Evolutionary conservation across 2,113 vertebrate species (phyloP).

Genomic region (Leptodactylus fuscus): DNA sequence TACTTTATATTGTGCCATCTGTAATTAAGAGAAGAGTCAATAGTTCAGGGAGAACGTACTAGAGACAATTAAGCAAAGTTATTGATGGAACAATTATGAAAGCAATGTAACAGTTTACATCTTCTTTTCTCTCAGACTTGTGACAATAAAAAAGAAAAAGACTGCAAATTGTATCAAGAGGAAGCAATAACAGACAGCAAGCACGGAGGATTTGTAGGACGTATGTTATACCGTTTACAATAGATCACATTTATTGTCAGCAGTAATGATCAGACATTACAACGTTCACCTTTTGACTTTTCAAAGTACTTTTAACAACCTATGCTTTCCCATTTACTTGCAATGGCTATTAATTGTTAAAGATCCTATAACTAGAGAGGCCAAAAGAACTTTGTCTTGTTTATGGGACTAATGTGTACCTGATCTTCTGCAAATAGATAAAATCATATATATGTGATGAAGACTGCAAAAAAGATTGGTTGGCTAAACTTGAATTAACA

Average conservation of each 20-base stretch:
- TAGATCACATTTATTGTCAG: neutral
- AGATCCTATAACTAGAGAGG: neutral
- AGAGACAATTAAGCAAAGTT: conserved; percentile 3
- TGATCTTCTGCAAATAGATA: too few species aligned
- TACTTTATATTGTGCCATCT: neutral
- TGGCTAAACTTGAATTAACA: too few species aligned
- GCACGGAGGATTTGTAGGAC: neutral
- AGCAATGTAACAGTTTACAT: neutral
- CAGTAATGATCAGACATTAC: conserved; percentile 1
- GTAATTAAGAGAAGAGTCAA: neutral
- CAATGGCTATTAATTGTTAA: neutral
- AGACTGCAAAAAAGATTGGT: neutral
- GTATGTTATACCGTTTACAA: neutral
- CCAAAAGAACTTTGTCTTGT: neutral
- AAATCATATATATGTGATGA: neutral
- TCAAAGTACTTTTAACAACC: neutral
- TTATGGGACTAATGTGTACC: neutral
- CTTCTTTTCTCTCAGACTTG: conserved; percentile 21
- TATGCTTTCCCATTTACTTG: neutral
- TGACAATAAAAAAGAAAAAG: conserved; percentile 19
- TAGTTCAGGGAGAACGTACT: conserved; percentile 21
- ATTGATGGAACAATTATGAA: conserved; percentile 26
- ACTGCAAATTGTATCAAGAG: neutral
- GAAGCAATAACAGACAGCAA: conserved; percentile 19
- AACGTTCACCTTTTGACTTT: conserved; percentile 36